Percentiles rank a stretch among this genome's conserved stretches.
These are phyloP conservation scores for Hyles lineata DNA, from an alignment of 2,888 invertebrate genomes.

Conservation along the genomic window DNA sequence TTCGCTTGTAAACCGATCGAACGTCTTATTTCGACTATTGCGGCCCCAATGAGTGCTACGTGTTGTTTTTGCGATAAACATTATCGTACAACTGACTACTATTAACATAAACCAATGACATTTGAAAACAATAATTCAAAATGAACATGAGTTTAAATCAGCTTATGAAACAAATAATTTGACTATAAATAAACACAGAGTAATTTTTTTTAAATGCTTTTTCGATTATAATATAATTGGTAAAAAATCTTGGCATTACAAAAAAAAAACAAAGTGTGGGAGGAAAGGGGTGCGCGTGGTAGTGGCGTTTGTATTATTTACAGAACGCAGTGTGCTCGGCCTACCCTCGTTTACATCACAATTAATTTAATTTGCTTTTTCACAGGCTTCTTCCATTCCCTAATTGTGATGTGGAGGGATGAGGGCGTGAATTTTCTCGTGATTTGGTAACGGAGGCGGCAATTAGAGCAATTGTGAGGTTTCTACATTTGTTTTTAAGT, in stretches of 20 bases:
- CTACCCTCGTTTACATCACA: constrained; percentile 83
- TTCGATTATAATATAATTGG: background rate
- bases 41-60: constrained; percentile 52
- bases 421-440: constrained; percentile 81
- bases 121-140: background rate
- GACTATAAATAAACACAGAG: too few species aligned
- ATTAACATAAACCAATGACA: constrained; percentile 33
- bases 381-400: constrained; percentile 81
- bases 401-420: constrained; percentile 76
- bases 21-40: constrained; percentile 73
- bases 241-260: background rate
- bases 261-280: constrained; percentile 51
- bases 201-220: background rate
- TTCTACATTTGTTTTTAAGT: constrained; percentile 78
- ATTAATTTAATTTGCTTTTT: constrained; percentile 84
- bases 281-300: constrained; percentile 66
- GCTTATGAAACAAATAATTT: background rate
- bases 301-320: constrained; percentile 76
- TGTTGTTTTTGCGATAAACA: constrained; percentile 68
- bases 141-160: background rate
- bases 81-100: constrained; percentile 64
- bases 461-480: constrained; percentile 81
- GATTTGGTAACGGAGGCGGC: constrained; percentile 80
- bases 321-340: constrained; percentile 65
- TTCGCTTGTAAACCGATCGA: constrained; percentile 66